Evolutionary conservation across 2,113 vertebrate genomes (phyloP).

Genomic region (Murina feae): DNA sequence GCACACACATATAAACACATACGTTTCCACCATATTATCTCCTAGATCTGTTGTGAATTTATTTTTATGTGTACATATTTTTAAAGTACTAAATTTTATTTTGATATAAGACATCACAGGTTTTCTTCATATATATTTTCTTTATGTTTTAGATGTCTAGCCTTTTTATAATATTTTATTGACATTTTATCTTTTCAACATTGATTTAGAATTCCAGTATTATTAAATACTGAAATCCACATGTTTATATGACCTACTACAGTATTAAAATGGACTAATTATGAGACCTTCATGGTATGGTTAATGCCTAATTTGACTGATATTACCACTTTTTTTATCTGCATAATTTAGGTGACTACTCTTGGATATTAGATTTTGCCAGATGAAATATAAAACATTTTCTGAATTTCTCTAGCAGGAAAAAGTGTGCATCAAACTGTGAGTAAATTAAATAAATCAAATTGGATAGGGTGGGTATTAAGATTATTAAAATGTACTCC

Average conservation of each 20-base stretch:
- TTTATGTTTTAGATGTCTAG: neutral
- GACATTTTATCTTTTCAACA: neutral
- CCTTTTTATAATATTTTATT: neutral
- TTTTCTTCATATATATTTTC: neutral
- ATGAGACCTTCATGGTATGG: neutral
- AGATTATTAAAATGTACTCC: neutral
- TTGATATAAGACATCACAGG: neutral
- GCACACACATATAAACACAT: neutral
- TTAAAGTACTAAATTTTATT: conserved; percentile 12
- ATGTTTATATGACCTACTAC: neutral
- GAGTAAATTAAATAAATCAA: neutral
- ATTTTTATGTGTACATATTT: neutral
- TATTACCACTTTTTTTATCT: neutral
- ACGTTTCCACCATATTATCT: neutral
- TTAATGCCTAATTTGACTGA: neutral
- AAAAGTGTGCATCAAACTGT: neutral
- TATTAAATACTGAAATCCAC: neutral
- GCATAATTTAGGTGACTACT: neutral
- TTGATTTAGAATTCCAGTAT: neutral
- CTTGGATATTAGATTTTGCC: neutral
- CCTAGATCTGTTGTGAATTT: neutral
- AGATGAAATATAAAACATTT: neutral
- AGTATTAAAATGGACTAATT: neutral
- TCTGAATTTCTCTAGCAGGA: neutral
- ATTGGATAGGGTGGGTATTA: neutral